Base-by-base conservation (phyloP, 92 coral and sea anemone genomes). In the Palythoa grandis region DNA sequence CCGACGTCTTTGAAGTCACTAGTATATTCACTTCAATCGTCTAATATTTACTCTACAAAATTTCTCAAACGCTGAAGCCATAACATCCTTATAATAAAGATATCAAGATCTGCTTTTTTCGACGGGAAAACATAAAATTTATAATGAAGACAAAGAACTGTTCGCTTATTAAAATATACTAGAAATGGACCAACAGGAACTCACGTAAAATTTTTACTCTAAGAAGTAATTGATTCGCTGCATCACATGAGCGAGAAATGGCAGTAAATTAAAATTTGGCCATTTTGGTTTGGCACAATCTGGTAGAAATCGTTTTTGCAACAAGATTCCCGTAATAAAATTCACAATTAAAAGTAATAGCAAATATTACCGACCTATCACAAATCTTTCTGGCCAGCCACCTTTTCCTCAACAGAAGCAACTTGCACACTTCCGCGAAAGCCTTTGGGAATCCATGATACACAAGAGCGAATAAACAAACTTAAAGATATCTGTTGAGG, bases 401-500 rank as follows among this genome's bases (percentile, higher is more conserved):
- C 22, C 48, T 39, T 20, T 66, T 43, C 60, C 74, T 65, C 48
- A 38, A 80, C 56, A 56, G 53, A 17, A 47, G 65, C 74, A 66
- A 65, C 37, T 78, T 60, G 66, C 47, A 19, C 72, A 80, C 85
- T 80, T 80, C 85, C 85, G 85, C 70, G 58, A 70, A 48, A 48
- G 85, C 43, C 74, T 65, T 80, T 65, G 48, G 75, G 47, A 66
- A 80, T 23, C 73, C 85, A 80, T 80, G n/a, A 23, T 47, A 22
- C 85, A 66, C 23, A 22, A 15, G 85, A 80, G 60, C 60, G 13
- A 80, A 65, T 80, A 67, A 80, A 65, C 85, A 80, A 80, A 67
- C 37, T 80, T 80, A 20, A 43, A 65, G 50, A 80, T 17, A 63
- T 60, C 85, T 67, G 20, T 29, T 37, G 85, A 80, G 37, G 85